These are phyloP conservation scores for Drosophila jambulina DNA, from an alignment of 1,140 invertebrate genomes.

Conservation along the genomic window DNA sequence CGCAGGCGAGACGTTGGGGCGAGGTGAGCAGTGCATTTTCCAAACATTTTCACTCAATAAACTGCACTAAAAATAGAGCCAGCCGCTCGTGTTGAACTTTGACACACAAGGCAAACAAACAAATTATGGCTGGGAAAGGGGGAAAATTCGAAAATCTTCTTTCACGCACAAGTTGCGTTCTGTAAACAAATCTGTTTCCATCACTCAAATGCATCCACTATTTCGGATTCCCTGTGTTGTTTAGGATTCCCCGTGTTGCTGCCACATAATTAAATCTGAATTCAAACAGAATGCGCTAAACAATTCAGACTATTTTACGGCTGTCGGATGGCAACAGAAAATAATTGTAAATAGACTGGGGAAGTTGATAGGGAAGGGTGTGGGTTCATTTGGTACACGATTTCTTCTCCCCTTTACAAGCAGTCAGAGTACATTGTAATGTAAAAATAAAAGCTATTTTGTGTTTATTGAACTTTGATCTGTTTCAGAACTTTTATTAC, in stretches of 20 bases:
- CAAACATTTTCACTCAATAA: conserved; percentile 71
- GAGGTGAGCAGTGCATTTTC: conserved; percentile 30
- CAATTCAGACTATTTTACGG: conserved; percentile 74
- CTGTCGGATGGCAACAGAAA: conserved; percentile 45
- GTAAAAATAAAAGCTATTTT: conserved; percentile 1
- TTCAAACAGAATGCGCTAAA: conserved; percentile 79
- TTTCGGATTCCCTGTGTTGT: conserved; percentile 14
- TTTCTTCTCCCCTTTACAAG: background rate
- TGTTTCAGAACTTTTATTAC: conserved; percentile 5
- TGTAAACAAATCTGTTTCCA: conserved; percentile 64
- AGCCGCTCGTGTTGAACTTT: conserved; percentile 65
- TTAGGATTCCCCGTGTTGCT: conserved; percentile 55
- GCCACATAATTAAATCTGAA: conserved; percentile 82
- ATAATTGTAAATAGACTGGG: conserved; percentile 27
- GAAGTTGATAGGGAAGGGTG: background rate
- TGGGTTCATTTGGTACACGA: background rate
- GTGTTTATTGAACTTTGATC: conserved; percentile 17
- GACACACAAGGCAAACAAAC: conserved; percentile 74
- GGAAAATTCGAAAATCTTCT: conserved; percentile 19
- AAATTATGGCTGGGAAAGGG: conserved; percentile 45
- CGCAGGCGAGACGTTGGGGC: conserved; percentile 22
- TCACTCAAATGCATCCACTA: conserved; percentile 38
- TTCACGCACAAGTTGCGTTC: conserved; percentile 34
- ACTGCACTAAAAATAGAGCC: conserved; percentile 65
- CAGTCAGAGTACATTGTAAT: background rate